Conservation (phyloP, 2,113 vertebrate species). For the Alligator sinensis region DNA sequence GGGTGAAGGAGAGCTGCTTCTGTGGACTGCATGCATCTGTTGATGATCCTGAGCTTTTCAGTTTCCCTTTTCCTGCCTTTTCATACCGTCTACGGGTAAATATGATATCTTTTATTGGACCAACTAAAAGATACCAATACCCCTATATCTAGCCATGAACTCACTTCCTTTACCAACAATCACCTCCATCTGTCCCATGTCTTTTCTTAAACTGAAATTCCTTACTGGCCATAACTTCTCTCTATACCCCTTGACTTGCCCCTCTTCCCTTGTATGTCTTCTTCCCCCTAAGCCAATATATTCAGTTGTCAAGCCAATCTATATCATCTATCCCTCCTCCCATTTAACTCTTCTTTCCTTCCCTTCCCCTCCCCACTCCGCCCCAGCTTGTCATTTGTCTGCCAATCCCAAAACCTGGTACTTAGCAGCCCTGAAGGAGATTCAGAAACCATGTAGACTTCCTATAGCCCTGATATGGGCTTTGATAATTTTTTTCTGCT, state of each 20-base stretch:
- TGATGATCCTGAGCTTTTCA: no score
- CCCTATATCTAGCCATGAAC: not conserved
- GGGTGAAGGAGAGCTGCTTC: no score
- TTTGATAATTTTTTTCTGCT: not conserved
- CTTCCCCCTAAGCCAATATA: not conserved
- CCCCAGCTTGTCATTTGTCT: not conserved
- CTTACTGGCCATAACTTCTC: not conserved
- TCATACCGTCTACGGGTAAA: no score
- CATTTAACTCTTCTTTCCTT: not conserved
- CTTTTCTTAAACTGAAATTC: not conserved
- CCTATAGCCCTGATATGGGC: not conserved
- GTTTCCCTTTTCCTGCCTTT: no score
- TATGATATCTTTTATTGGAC: no score
- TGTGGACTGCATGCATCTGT: no score
- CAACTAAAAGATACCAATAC: no score
- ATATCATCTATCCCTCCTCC: not conserved
- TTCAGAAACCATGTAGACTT: not conserved
- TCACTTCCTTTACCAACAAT: not conserved
- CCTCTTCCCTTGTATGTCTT: not conserved
- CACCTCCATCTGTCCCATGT: not conserved
- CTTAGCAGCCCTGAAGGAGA: not conserved
- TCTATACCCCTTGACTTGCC: not conserved
- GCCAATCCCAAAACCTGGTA: not conserved
- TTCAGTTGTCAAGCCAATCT: not conserved
- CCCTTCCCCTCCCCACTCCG: no score